Evolutionary conservation across 2,888 invertebrate genomes (phyloP), one percentile per base, ranked within the genome.

Genomic region (Phlogophora meticulosa): DNA sequence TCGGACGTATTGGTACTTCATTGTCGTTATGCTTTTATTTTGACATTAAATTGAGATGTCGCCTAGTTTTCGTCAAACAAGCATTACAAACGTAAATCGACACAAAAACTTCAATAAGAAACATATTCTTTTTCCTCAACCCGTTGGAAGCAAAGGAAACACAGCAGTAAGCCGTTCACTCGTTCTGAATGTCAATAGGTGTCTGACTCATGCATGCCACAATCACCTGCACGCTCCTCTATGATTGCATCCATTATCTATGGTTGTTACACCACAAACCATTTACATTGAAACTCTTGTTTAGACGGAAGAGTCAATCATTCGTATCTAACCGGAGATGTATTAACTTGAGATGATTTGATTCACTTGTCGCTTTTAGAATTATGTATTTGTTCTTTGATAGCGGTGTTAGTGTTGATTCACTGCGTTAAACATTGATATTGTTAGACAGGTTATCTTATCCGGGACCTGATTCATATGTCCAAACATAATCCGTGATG

Each of bases 121-220:
- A 28, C 13, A 17, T 43, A 2, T 15, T 55, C 64, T 76, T 80
- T 81, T 68, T 72, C 61, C 70, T 72, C 42, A 66, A 68, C 32
- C 43, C 24, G n/a, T 65, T 7, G 52, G 15, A 60, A 45, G 74
- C 64, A 64, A 80, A 84, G 82, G 85, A 81, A 87, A 79, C 74
- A 72, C 67, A 62, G 67, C 70, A 64, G 42, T 68, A 65, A 71
- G 59, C 72, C 55, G 46, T 61, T 74, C 68, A 72, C 86, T 62
- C 72, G 66, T 71, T 56, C 80, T 83, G 91, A 91, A 92, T 92
- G 86, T 88, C 89, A 91, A 92, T 91, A 86, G 74, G 75, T 81
- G 76, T 67, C 70, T 76, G 76, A 68, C 76, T 76, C 83, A 84
- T 80, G 78, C 86, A 80, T 87, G 84, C 87, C 88, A 80, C 88